A percentile compares a stretch with the other conserved stretches of the same genome.
These are phyloP conservation scores for Fulica atra DNA, from an alignment of 2,113 vertebrate genomes.

Conservation along the genomic window DNA sequence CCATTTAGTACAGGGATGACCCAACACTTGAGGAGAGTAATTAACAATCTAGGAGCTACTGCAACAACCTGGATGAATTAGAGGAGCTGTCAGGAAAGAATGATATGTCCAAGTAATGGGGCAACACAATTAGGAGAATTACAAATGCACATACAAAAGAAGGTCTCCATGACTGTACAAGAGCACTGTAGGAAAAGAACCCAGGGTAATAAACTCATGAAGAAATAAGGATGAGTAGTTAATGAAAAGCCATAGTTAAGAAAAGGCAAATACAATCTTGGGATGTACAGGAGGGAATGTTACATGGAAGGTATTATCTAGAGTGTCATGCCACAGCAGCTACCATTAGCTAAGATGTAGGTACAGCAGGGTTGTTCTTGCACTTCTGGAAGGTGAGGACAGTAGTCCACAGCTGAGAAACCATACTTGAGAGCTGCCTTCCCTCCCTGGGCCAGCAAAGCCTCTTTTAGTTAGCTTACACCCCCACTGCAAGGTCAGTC, in stretches of 20 bases:
- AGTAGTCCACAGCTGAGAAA: neutral
- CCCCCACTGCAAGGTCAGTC: neutral
- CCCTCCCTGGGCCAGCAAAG: neutral
- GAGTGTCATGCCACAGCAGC: neutral
- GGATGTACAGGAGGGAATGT: neutral
- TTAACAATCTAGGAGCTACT: neutral
- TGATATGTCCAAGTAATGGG: neutral
- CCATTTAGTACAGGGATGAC: neutral
- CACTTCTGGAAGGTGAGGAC: neutral
- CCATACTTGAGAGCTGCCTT: neutral
- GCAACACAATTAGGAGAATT: neutral
- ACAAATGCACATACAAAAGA: neutral
- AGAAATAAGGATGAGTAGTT: conserved; percentile 49
- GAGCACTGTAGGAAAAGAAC: neutral
- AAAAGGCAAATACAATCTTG: conserved; percentile 8
- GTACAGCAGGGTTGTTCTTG: neutral
- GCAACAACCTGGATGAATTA: conserved; percentile 11
- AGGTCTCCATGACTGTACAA: neutral
- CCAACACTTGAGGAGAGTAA: neutral
- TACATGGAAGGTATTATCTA: neutral
- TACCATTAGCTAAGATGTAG: neutral
- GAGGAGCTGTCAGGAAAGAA: neutral
- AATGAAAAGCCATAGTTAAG: conserved; percentile 47
- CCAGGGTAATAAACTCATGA: conserved; percentile 19
- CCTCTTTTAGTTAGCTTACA: neutral